A percentile compares a stretch with the other conserved stretches of the same genome.
Evolutionary conservation across 2,888 invertebrate species (phyloP).

Genomic region (Coenonympha glycerion): DNA sequence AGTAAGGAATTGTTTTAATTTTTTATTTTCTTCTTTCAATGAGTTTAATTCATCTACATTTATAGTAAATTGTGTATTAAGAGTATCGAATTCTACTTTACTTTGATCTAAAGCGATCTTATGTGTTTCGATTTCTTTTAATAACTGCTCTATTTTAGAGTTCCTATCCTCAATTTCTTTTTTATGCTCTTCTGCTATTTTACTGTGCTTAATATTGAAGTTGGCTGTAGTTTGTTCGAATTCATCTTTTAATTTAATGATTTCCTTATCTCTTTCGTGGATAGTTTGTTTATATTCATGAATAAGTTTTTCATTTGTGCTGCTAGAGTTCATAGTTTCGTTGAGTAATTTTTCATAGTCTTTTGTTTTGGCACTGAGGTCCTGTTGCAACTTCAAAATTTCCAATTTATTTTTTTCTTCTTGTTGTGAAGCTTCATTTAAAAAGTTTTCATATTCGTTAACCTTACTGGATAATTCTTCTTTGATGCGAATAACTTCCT

Average conservation of each 20-base stretch:
- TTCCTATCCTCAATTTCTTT: slow-evolving; percentile 71
- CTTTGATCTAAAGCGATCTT: slow-evolving; percentile 64
- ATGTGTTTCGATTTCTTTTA: slow-evolving; percentile 67
- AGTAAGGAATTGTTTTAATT: slow-evolving; percentile 57
- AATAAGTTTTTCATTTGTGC: slow-evolving; percentile 59
- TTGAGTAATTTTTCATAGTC: slow-evolving; percentile 58
- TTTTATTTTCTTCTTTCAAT: slow-evolving; percentile 62
- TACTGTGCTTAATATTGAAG: slow-evolving; percentile 68
- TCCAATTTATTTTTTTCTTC: slow-evolving; percentile 62
- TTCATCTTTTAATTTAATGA: slow-evolving; percentile 69
- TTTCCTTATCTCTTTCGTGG: slow-evolving; percentile 73
- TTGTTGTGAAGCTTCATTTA: slow-evolving; percentile 60
- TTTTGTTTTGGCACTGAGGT: slow-evolving; percentile 54
- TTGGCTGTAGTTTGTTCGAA: slow-evolving; percentile 65
- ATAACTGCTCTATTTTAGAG: slow-evolving; percentile 65
- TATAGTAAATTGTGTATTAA: slow-evolving; percentile 63
- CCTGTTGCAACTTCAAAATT: slow-evolving; percentile 59
- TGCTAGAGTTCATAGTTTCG: slow-evolving; percentile 53
- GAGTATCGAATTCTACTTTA: slow-evolving; percentile 63
- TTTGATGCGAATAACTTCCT: slow-evolving; percentile 55
- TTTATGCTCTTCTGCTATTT: slow-evolving; percentile 70
- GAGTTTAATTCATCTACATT: slow-evolving; percentile 61
- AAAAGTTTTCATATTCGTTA: slow-evolving; percentile 65
- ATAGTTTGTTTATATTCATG: slow-evolving; percentile 68
- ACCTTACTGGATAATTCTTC: slow-evolving; percentile 59